phyloP scores from a whole-genome alignment of 2,888 invertebrate genomes.

The Monochamus alternatus region DNA sequence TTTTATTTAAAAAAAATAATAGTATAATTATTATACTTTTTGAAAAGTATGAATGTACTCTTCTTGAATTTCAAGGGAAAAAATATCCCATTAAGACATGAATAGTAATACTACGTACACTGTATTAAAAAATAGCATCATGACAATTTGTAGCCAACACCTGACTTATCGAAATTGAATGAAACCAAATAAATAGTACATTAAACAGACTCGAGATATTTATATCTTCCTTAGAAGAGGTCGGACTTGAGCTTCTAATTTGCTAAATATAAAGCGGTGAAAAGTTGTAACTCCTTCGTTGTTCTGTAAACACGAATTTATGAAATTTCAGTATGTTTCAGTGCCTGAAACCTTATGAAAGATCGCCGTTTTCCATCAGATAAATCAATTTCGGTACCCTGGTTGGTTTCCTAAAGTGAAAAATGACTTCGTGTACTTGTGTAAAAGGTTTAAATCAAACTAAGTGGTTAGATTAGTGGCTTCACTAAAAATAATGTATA shows the following conservation, averaged over 20 bases:
- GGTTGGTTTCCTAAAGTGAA: constrained; percentile 29
- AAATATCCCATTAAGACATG: too few species aligned
- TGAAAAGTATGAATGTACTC: too few species aligned
- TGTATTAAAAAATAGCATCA: constrained; percentile 14
- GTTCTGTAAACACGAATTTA: constrained; percentile 62
- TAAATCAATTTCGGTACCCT: constrained; percentile 37
- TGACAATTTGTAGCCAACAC: constrained; percentile 46
- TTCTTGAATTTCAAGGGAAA: too few species aligned
- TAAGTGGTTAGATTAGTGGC: constrained; percentile 23
- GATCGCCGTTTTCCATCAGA: constrained; percentile 35
- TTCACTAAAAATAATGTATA: constrained; percentile 19
- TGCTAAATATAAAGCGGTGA: constrained; percentile 65
- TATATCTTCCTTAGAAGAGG: constrained; percentile 65
- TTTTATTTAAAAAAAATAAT: too few species aligned
- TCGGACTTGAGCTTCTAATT: constrained; percentile 59
- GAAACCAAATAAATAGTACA: constrained; percentile 62
- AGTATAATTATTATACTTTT: too few species aligned
- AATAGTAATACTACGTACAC: too few species aligned
- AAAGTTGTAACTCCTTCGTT: constrained; percentile 60
- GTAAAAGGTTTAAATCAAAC: constrained; percentile 23
- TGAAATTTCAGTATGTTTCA: constrained; percentile 54
- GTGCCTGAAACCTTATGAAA: constrained; percentile 55
- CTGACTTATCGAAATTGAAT: constrained; percentile 61
- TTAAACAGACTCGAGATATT: constrained; percentile 62
- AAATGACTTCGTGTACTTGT: constrained; percentile 14